These are phyloP conservation scores for Ciconia boyciana DNA, from an alignment of 2,113 vertebrate species.

Conservation along the genomic window DNA sequence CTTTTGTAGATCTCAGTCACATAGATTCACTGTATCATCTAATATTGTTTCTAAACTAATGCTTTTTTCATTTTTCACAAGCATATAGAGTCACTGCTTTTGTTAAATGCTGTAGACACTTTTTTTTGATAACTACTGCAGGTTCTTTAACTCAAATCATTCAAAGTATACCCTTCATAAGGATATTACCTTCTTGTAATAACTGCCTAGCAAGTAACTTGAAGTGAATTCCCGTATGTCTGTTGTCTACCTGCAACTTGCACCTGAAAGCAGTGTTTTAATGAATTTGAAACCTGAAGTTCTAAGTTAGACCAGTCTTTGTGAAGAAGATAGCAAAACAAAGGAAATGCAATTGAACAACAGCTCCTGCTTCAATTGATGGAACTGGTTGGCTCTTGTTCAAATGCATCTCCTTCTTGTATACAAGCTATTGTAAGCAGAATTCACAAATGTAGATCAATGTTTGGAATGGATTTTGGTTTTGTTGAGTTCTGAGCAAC, in stretches of 20 bases:
- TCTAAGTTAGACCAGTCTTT: neutral
- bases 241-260: neutral
- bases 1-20: neutral
- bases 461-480: neutral
- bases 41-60: neutral
- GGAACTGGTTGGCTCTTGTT: neutral
- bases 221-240: neutral
- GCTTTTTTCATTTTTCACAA: neutral
- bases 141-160: neutral
- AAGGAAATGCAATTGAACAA: neutral
- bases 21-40: neutral
- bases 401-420: neutral
- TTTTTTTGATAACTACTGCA: neutral
- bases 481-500: neutral
- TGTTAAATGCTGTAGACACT: neutral
- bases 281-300: neutral
- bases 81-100: neutral
- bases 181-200: neutral
- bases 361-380: neutral
- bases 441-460: neutral
- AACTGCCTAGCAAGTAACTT: neutral
- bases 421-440: neutral
- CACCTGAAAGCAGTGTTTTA: neutral
- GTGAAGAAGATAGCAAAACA: neutral
- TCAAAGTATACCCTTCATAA: neutral